These are phyloP conservation scores for Zhengitettix transpicula DNA, from an alignment of 2,888 invertebrate species.

Conservation along the genomic window DNA sequence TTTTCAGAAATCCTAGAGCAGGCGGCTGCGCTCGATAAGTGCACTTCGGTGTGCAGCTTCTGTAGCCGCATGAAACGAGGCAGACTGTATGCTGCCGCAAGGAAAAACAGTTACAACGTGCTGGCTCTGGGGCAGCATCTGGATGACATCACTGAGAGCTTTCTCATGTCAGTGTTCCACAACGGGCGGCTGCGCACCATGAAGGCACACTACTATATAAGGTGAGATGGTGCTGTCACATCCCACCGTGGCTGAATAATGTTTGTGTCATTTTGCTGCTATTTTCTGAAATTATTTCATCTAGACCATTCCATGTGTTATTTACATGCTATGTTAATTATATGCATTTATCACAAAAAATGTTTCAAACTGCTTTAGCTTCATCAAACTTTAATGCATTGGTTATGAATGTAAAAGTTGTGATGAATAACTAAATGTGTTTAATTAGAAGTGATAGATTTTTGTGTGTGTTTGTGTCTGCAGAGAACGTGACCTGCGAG, in stretches of 20 bases:
- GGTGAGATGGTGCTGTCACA: conserved; percentile 27
- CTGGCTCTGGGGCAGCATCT: conserved; percentile 76
- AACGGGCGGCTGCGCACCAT: conserved; percentile 61
- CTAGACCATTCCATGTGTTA: not conserved
- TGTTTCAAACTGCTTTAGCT: not conserved
- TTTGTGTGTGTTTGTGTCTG: conserved; percentile 14
- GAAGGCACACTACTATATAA: conserved; percentile 63
- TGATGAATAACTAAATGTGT: not conserved
- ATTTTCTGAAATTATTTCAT: too few species aligned
- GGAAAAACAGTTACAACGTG: conserved; percentile 65
- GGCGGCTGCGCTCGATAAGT: conserved; percentile 23
- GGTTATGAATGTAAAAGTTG: too few species aligned
- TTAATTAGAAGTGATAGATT: not conserved
- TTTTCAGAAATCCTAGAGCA: conserved; percentile 33
- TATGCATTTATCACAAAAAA: not conserved
- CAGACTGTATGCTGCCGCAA: conserved; percentile 56
- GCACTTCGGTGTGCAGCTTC: conserved; percentile 48
- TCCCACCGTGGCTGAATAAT: not conserved
- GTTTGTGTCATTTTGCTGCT: not conserved
- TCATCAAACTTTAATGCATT: too few species aligned
- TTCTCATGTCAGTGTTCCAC: conserved; percentile 65
- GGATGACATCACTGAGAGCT: conserved; percentile 68
- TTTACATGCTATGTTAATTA: not conserved
- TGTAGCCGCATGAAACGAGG: conserved; percentile 54
- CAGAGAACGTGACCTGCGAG: conserved; percentile 64